Evolutionary conservation across 2,888 invertebrate species (phyloP), one percentile per base, ranked within the genome.

Genomic region (Auanema freiburgensis): DNA sequence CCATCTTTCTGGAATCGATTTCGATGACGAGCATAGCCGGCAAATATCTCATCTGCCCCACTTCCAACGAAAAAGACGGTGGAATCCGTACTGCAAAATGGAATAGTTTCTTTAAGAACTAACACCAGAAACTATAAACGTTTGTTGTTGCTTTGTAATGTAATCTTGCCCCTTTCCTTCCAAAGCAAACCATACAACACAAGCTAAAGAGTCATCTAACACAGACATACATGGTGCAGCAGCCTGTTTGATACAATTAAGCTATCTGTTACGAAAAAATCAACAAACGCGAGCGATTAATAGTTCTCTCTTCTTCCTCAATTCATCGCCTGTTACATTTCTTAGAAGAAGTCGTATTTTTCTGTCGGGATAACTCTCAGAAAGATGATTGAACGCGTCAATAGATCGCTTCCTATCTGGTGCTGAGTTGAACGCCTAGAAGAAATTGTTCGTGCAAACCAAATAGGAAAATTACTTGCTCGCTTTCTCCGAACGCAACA

Each of bases 41-140:
- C 95, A 83, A 97, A 91, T 69, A 96, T 88, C 86, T 98, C 98
- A 87, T 98, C 98, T 0, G 97, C 96, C 8, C 97, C 97, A 87
- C 92, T 92, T 42, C 97, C 97, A 76, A 91, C 86, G 72, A 95
- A 84, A 65, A 93, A 63, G 41, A 73, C 58, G 8, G 57, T 53
- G 1, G 75, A 67, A 21, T 61, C 42, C 3, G 65, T 63, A 21
- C 66, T 68, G 41, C n/a, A n/a, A 59, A 59, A 33, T 12, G 40
- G 14, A 16, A 42, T 41, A n/a, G 21, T 8, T 11, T 14, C 16
- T 42, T 55, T 8, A 10, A 24, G 41, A 44, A 18, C 33, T 24
- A 43, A 33, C 11, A n/a, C 21, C 21, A n/a, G n/a, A 54, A 25
- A 54, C n/a, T 14, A 12, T 14, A 50, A 14, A 68, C 59, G 43